These are phyloP conservation scores for Rhodinocichla rosea DNA, from an alignment of 2,113 vertebrate species.

Conservation along the genomic window DNA sequence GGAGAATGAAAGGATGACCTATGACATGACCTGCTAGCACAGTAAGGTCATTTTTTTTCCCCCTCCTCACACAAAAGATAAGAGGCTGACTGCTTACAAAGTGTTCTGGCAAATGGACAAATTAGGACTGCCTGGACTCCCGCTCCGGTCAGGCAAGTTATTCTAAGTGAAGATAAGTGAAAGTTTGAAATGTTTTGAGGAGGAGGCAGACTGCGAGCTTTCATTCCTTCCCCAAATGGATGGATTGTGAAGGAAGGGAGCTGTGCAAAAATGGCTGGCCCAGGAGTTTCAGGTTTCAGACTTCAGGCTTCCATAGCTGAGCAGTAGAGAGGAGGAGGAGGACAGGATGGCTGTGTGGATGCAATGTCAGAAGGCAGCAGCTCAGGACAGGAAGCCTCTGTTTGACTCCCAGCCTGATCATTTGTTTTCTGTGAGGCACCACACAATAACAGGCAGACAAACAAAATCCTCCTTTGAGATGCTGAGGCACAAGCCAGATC, in stretches of 20 bases:
- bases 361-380: rapidly evolving
- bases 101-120: conserved; percentile 69
- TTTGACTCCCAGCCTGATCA: neutral
- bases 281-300: conserved; percentile 14
- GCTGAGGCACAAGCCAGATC: neutral
- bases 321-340: neutral
- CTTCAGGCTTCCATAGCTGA: neutral
- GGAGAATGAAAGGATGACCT: conserved; percentile 69
- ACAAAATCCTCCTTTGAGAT: neutral
- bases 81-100: conserved; percentile 70
- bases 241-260: neutral
- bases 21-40: conserved; percentile 57
- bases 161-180: conserved; percentile 67
- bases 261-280: neutral
- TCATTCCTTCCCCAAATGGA: conserved; percentile 22
- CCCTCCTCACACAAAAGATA: conserved; percentile 60
- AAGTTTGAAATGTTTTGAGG: conserved; percentile 55
- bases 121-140: conserved; percentile 57
- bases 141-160: conserved; percentile 15
- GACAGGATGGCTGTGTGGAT: rapidly evolving
- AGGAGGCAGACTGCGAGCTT: neutral
- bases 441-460: neutral
- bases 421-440: neutral
- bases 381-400: neutral
- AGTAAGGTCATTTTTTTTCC: conserved; percentile 38